A percentile compares a stretch with the other conserved stretches of the same genome.
These are phyloP conservation scores for Lithosia quadra DNA, from an alignment of 2,888 invertebrate genomes.

Conservation along the genomic window DNA sequence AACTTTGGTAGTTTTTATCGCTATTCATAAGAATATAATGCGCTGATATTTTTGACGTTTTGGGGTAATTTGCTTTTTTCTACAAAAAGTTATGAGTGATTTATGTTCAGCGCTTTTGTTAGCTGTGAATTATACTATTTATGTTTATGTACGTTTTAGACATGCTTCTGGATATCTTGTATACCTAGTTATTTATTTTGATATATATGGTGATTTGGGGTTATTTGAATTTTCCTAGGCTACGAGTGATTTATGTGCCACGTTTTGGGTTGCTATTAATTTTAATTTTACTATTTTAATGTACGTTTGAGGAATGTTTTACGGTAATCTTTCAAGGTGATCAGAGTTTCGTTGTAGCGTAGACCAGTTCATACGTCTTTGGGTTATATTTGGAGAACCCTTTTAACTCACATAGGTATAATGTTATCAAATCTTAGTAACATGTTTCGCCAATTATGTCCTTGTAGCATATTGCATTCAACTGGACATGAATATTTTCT, in stretches of 20 bases:
- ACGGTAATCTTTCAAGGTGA: too few relatives aligned
- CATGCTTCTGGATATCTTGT: background rate
- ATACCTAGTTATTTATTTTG: background rate
- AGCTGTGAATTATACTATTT: background rate
- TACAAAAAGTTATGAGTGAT: background rate
- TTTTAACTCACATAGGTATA: too few relatives aligned
- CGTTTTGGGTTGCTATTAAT: background rate
- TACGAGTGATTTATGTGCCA: background rate
- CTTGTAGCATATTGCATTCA: too few relatives aligned
- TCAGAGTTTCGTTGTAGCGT: too few relatives aligned
- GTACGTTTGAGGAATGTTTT: too few relatives aligned
- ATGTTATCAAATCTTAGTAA: too few relatives aligned
- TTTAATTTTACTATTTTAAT: too few relatives aligned
- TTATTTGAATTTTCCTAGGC: background rate
- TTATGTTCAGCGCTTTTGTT: background rate
- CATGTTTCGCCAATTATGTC: too few relatives aligned
- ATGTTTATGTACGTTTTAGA: background rate
- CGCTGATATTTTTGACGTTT: background rate
- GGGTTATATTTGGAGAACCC: too few relatives aligned
- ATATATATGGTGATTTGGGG: background rate
- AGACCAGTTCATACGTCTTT: too few relatives aligned
- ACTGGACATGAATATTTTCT: too few relatives aligned
- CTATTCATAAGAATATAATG: background rate
- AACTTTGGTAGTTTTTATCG: slow-evolving; percentile 6
- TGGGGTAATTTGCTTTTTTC: background rate